Percentiles rank a stretch among this genome's conserved stretches.
phyloP scores from a whole-genome alignment of 2,888 invertebrate species.

The Onthophagus sagittarius region DNA sequence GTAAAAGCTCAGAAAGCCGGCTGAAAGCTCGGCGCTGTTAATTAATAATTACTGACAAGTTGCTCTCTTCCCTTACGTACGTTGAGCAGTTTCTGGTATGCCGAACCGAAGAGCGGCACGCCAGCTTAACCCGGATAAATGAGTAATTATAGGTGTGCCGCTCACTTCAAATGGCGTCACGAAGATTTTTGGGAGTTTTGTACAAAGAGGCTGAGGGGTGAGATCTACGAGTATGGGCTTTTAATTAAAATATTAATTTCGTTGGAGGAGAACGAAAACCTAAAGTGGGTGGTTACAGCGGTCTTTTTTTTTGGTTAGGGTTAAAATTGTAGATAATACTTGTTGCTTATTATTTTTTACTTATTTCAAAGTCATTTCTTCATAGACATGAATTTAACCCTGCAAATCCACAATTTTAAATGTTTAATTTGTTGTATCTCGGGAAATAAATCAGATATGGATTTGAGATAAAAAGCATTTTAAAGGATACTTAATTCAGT shows the following conservation, averaged over 20 bases:
- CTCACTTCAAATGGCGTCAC: background rate
- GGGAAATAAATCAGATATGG: no score
- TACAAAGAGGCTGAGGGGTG: background rate
- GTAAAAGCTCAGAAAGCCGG: conserved; percentile 53
- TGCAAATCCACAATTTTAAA: no score
- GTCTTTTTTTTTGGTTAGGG: background rate
- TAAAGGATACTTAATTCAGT: no score
- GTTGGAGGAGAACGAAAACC: background rate
- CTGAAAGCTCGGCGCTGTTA: conserved; percentile 52
- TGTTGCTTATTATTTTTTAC: no score
- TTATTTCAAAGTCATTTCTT: no score
- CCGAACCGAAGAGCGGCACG: background rate
- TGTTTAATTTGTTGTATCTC: no score
- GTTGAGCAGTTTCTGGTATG: background rate
- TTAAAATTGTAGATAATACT: background rate
- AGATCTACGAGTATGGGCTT: background rate
- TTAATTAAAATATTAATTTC: conserved; percentile 14
- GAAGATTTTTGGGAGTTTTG: conserved; percentile 5
- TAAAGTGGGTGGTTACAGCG: background rate
- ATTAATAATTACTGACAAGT: conserved; percentile 55
- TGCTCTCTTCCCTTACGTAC: conserved; percentile 43
- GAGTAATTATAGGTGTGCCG: background rate
- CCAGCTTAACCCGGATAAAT: background rate
- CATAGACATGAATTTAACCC: no score
- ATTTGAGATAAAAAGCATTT: no score